Evolutionary conservation across 2,113 vertebrate species (phyloP), one percentile per base, ranked within the genome.

Genomic region (Plestiodon gilberti): DNA sequence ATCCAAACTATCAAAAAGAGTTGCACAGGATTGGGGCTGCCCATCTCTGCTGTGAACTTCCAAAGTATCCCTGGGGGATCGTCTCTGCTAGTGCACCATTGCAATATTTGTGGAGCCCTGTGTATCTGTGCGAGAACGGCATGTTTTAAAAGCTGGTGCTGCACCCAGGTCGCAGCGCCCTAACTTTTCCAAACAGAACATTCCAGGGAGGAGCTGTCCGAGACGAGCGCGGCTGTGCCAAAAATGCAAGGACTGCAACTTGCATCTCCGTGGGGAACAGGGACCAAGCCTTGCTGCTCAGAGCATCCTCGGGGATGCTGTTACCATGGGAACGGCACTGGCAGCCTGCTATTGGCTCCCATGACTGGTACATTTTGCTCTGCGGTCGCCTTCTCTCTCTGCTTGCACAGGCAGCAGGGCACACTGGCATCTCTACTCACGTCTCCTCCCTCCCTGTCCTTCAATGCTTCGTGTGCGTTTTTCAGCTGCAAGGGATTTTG

Each of bases 271-370:
- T 43, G 70, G 70, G 17, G 64, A 55, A 55, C 52, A 15, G 25
- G 67, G 30, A 74, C 73, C 25, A 33, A n/a, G 57, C 30, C 22
- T 73, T 52, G 52, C 52, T 13, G 30, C 78, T 61, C 40, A n/a
- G 11, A 57, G 67, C 57, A 73, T 61, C 84, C 57, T 80, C 38
- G 9, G 69, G 78, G 85, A 86, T 74, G 69, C 30, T 28, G 85
- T 86, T 74, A 35, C 85, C 70, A 86, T 86, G 85, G 71, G 78
- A 81, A 86, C 69, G 18, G 78, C 15, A 62, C 11, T 6, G 13
- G 43, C 76, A 2, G 33, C 67, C 40, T 70, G 57, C 43, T 69
- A 84, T 67, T 64, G 43, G 76, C 75, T 73, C 38, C 67, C 35
- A 11, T 23, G 48, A n/a, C 48, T 38, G 64, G 52, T 35, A 48